Percentiles rank a stretch among this genome's conserved stretches.
These are phyloP conservation scores for Pica pica DNA, from an alignment of 2,113 vertebrate genomes.

Conservation along the genomic window DNA sequence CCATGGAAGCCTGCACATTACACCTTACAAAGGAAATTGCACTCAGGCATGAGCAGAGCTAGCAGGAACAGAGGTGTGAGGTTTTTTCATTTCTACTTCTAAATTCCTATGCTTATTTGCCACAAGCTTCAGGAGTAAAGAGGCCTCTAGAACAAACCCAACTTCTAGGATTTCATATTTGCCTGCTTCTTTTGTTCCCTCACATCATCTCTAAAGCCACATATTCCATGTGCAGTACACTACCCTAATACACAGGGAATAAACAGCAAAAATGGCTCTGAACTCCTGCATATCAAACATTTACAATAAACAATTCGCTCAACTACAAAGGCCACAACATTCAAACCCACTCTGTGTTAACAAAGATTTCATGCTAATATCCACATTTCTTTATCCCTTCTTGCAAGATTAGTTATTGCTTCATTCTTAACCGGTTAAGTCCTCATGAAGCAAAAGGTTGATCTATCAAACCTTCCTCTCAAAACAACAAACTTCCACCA, in stretches of 20 bases:
- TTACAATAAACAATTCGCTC: background rate
- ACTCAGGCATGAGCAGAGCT: background rate
- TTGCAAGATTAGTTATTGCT: background rate
- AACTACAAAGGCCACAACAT: background rate
- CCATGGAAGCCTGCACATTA: background rate
- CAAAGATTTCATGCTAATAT: background rate
- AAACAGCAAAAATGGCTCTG: background rate
- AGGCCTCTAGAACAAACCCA: background rate
- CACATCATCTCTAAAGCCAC: background rate
- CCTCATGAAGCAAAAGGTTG: background rate
- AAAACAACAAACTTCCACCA: background rate
- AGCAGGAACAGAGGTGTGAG: background rate
- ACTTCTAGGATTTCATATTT: background rate
- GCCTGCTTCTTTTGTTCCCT: background rate
- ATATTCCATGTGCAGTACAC: fast-evolving
- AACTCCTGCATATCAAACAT: background rate
- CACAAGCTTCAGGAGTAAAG: background rate
- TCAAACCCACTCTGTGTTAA: background rate
- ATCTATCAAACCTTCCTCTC: background rate
- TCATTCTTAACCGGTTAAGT: background rate
- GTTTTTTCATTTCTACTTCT: background rate
- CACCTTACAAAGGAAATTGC: background rate
- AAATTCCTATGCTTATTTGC: fast-evolving
- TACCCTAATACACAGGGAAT: background rate
- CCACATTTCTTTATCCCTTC: background rate